Evolutionary conservation across 2,113 vertebrate species (phyloP).

Genomic region (Phrynocephalus versicolor): DNA sequence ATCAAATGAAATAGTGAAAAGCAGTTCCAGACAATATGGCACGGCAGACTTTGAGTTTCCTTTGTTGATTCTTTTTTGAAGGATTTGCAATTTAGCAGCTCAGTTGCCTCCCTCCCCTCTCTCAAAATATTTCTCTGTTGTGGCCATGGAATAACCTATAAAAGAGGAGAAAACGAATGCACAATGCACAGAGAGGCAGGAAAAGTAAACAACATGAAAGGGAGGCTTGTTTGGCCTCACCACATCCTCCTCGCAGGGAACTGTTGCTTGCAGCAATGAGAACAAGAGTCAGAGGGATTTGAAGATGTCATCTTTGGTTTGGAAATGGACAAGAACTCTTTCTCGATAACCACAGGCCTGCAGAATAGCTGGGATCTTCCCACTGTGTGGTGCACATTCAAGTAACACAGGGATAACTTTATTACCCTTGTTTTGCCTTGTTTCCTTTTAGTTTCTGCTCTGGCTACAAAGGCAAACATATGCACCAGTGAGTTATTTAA

Average conservation of each 20-base stretch:
- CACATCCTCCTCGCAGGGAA: background rate
- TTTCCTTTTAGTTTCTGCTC: background rate
- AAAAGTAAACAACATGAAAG: background rate
- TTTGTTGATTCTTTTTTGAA: constrained; percentile 5
- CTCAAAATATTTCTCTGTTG: background rate
- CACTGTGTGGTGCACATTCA: background rate
- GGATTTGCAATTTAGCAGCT: background rate
- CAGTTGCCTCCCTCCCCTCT: background rate
- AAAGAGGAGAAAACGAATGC: background rate
- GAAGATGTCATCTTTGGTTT: constrained; percentile 16
- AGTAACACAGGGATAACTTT: background rate
- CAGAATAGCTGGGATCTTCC: background rate
- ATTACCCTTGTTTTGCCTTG: background rate
- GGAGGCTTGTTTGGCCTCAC: background rate
- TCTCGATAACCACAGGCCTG: background rate
- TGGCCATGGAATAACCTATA: background rate
- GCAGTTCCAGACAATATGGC: background rate
- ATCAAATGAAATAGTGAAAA: background rate
- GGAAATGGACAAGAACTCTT: background rate
- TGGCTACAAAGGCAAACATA: background rate
- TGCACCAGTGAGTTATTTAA: background rate
- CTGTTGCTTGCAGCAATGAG: background rate
- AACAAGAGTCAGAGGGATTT: constrained; percentile 9
- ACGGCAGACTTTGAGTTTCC: background rate
- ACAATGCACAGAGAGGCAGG: background rate